Percentiles rank a stretch among this genome's conserved stretches.
These are phyloP conservation scores for Carassius carassius DNA, from an alignment of 2,113 vertebrate species.

Conservation along the genomic window DNA sequence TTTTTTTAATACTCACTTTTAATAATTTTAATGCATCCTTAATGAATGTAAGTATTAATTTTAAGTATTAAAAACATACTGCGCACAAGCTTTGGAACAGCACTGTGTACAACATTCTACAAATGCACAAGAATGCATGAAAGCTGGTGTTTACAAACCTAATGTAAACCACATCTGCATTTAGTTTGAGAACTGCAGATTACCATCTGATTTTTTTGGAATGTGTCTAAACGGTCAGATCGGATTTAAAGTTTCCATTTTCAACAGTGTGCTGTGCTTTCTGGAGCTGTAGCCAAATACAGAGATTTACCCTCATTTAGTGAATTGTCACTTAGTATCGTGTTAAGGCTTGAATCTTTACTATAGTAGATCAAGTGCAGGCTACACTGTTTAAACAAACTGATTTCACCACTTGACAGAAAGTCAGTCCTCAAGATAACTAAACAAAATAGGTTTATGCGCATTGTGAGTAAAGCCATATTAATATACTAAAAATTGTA, in stretches of 20 bases:
- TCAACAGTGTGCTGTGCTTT: background rate
- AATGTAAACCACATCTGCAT: background rate
- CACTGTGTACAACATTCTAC: background rate
- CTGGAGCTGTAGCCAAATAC: background rate
- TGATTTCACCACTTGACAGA: background rate
- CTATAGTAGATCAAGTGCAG: background rate
- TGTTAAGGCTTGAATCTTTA: background rate
- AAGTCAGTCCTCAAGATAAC: background rate
- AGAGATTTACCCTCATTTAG: background rate
- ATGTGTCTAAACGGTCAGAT: background rate
- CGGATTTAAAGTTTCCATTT: background rate
- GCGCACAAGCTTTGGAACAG: background rate
- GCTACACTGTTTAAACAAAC: background rate
- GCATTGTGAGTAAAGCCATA: no score
- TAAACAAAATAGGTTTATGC: background rate
- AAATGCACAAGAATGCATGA: background rate
- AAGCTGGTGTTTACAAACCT: conserved; percentile 6
- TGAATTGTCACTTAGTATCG: background rate
- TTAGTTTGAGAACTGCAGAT: background rate
- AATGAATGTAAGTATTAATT: background rate
- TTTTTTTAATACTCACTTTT: background rate
- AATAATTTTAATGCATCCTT: background rate
- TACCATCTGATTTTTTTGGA: background rate
- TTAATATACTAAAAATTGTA: background rate
- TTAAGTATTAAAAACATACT: background rate